Percentiles rank a stretch among this genome's conserved stretches.
These are phyloP conservation scores for Schizothorax lantsangensis DNA, from an alignment of 2,797 vertebrate genomes.

Conservation along the genomic window DNA sequence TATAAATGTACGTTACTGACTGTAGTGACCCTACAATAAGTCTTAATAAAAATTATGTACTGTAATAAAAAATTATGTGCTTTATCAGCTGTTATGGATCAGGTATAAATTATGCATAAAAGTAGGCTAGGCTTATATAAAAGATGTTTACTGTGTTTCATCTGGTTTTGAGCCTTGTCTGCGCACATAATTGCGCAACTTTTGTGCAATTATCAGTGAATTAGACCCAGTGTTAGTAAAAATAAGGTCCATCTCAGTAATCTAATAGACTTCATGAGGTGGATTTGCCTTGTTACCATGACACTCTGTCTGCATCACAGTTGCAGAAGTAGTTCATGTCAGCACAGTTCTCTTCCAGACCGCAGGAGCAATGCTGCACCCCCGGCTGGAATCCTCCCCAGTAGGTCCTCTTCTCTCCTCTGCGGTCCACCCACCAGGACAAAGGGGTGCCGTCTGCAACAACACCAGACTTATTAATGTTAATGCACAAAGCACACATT, in stretches of 20 bases:
- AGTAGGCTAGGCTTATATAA: not conserved
- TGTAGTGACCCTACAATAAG: not conserved
- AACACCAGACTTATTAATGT: conserved; percentile 11
- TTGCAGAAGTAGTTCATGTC: conserved; percentile 96
- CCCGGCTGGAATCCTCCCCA: conserved; percentile 93
- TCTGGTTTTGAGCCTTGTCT: not conserved
- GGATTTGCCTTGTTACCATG: conserved; percentile 82
- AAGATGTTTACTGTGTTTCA: conserved; percentile 11
- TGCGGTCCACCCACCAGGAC: conserved; percentile 93
- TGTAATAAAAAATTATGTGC: not conserved
- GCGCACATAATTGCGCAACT: not conserved
- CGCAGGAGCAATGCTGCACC: conserved; percentile 93
- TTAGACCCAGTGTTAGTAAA: not conserved
- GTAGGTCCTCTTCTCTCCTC: conserved; percentile 88
- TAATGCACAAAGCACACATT: not conserved
- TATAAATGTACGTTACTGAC: not conserved
- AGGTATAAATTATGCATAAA: not conserved
- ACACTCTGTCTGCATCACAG: conserved; percentile 90
- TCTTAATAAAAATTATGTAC: not conserved
- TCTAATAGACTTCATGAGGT: conserved; percentile 23
- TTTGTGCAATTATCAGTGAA: conserved; percentile 1
- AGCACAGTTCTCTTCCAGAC: conserved; percentile 92
- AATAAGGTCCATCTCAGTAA: conserved; percentile 5
- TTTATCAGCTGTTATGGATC: not conserved
- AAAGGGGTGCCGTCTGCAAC: conserved; percentile 89